phyloP scores from a whole-genome alignment of 2,888 invertebrate species.

The Caenorhabditis japonica region DNA sequence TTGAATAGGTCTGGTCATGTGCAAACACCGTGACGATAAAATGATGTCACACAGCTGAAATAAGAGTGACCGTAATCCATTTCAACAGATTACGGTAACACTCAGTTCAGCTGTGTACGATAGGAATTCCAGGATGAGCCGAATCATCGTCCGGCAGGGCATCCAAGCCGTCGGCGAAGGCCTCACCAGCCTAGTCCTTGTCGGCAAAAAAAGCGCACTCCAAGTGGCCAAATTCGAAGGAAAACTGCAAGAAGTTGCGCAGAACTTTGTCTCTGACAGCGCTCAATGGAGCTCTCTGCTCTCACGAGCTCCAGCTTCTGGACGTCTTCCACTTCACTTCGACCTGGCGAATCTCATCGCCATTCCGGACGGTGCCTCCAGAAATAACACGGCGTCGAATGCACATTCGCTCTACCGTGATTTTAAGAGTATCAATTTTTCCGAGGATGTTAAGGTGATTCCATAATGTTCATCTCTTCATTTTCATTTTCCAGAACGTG shows the following conservation, averaged over 20 bases:
- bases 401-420: constrained; percentile 61
- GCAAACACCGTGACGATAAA: too few relatives aligned
- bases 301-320: constrained; percentile 35
- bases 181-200: constrained; percentile 34
- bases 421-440: constrained; percentile 44
- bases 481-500: constrained; percentile 54
- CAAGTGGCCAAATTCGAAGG: constrained; percentile 33
- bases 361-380: constrained; percentile 61
- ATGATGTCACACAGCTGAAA: too few relatives aligned
- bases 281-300: constrained; percentile 56
- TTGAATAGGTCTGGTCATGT: too few relatives aligned
- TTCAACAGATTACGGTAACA: too few relatives aligned
- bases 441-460: constrained; percentile 57
- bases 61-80: too few relatives aligned
- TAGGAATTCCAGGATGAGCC: constrained; percentile 32
- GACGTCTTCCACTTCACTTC: constrained; percentile 65
- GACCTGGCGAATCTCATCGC: constrained; percentile 68
- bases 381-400: constrained; percentile 69
- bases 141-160: constrained; percentile 40
- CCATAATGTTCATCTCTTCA: not conserved
- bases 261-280: constrained; percentile 45
- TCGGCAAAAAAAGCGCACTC: constrained; percentile 38
- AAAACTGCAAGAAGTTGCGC: constrained; percentile 14
- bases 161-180: constrained; percentile 41
- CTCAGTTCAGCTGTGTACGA: too few relatives aligned